phyloP scores from a whole-genome alignment of 1,140 invertebrate species.

The Myzus persicae region DNA sequence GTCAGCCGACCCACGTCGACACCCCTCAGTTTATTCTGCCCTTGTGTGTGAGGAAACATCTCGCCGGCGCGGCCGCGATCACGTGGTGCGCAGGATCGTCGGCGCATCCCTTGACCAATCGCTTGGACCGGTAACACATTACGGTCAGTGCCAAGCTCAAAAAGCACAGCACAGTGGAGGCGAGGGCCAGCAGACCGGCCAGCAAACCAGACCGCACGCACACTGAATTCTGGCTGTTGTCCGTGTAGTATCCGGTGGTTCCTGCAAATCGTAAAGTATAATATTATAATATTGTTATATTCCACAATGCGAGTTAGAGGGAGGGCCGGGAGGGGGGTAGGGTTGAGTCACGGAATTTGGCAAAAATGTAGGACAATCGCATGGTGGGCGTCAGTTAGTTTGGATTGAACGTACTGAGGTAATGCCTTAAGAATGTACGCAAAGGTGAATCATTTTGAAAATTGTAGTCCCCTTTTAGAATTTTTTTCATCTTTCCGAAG shows the following conservation, averaged over 20 bases:
- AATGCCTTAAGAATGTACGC: too few relatives aligned
- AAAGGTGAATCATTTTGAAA: too few relatives aligned
- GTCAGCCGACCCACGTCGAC: neutral
- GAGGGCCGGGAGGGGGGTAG: too few relatives aligned
- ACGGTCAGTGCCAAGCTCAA: slow-evolving; percentile 74
- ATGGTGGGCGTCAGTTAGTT: too few relatives aligned
- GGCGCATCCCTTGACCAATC: slow-evolving; percentile 64
- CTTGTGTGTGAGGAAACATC: slow-evolving; percentile 77
- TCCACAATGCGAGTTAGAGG: neutral
- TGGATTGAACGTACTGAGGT: too few relatives aligned
- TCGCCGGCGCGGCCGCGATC: slow-evolving; percentile 59
- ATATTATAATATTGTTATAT: too few relatives aligned
- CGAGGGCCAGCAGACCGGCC: slow-evolving; percentile 75
- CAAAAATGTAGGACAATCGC: too few relatives aligned
- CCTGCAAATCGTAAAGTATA: slow-evolving; percentile 62
- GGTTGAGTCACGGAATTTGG: too few relatives aligned
- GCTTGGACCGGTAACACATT: slow-evolving; percentile 75
- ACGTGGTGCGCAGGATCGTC: slow-evolving; percentile 65
- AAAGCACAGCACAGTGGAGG: slow-evolving; percentile 74
- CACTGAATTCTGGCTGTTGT: slow-evolving; percentile 68
- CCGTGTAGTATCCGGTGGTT: slow-evolving; percentile 64
- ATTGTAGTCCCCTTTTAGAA: too few relatives aligned
- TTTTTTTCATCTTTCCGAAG: too few relatives aligned
- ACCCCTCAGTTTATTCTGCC: slow-evolving; percentile 72
- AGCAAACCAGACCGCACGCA: slow-evolving; percentile 80